Evolutionary conservation across 2,113 vertebrate species (phyloP).

Genomic region (Crocuta crocuta): DNA sequence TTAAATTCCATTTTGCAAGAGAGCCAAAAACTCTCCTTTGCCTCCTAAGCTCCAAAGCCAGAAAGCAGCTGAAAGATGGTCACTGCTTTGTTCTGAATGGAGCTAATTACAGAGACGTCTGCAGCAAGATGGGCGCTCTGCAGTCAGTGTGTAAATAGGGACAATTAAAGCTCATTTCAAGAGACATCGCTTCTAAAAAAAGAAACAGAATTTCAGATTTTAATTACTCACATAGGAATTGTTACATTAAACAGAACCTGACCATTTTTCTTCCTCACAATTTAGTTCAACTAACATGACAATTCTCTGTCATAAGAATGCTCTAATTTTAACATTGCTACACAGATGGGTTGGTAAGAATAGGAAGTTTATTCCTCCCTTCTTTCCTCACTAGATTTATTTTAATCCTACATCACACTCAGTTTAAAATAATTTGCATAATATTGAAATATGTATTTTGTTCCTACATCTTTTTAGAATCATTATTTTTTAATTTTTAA

Average conservation of each 20-base stretch:
- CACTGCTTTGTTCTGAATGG: slow-evolving; percentile 77
- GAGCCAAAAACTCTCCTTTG: slow-evolving; percentile 67
- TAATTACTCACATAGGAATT: slow-evolving; percentile 74
- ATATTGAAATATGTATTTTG: slow-evolving; percentile 63
- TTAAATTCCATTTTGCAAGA: slow-evolving; percentile 70
- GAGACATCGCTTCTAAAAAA: slow-evolving; percentile 67
- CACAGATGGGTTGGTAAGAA: slow-evolving; percentile 78
- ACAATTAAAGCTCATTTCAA: slow-evolving; percentile 74
- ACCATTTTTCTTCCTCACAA: background rate
- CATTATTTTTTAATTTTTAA: background rate
- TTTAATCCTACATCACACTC: slow-evolving; percentile 70
- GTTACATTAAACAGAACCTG: slow-evolving; percentile 72
- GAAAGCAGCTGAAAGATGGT: slow-evolving; percentile 76
- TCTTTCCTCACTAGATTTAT: slow-evolving; percentile 72
- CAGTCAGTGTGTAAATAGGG: slow-evolving; percentile 64
- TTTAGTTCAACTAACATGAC: slow-evolving; percentile 68
- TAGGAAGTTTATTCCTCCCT: slow-evolving; percentile 46
- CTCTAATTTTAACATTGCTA: slow-evolving; percentile 79
- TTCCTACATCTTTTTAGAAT: slow-evolving; percentile 33
- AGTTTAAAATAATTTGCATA: slow-evolving; percentile 67
- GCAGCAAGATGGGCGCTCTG: background rate
- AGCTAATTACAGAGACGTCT: slow-evolving; percentile 76
- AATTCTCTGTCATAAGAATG: slow-evolving; percentile 73
- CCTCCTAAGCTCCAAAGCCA: slow-evolving; percentile 67
- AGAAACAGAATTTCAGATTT: slow-evolving; percentile 66